Conservation (phyloP, 2,888 invertebrate species). For the Barypeithes pellucidus region DNA sequence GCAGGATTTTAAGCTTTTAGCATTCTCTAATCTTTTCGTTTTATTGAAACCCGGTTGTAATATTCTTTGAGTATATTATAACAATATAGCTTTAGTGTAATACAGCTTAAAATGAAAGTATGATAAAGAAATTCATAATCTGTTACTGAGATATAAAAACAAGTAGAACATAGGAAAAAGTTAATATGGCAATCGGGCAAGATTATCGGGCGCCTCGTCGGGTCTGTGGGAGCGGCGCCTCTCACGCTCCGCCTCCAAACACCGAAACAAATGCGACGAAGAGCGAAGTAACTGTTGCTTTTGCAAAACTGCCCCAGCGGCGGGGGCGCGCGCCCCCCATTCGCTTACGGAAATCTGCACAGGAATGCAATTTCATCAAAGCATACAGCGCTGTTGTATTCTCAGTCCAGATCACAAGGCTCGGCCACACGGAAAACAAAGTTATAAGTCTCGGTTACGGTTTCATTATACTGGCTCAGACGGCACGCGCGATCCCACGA, state of each 20-base stretch:
- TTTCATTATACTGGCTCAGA: slow-evolving; percentile 68
- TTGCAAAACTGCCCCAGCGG: slow-evolving; percentile 64
- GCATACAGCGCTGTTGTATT: slow-evolving; percentile 67
- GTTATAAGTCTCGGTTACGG: slow-evolving; percentile 71
- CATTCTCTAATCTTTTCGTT: too few relatives aligned
- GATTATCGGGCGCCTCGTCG: slow-evolving; percentile 58
- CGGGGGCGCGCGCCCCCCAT: slow-evolving; percentile 45
- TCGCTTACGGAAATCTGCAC: slow-evolving; percentile 72
- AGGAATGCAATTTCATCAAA: slow-evolving; percentile 72
- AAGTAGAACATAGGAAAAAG: slow-evolving; percentile 30
- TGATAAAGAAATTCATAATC: not conserved
- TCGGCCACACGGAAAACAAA: slow-evolving; percentile 71
- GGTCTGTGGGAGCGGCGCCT: slow-evolving; percentile 68
- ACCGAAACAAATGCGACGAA: slow-evolving; percentile 69
- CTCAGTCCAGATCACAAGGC: slow-evolving; percentile 69
- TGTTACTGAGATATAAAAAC: slow-evolving; percentile 9
- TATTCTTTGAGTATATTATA: too few relatives aligned
- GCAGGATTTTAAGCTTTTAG: too few relatives aligned
- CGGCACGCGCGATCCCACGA: slow-evolving; percentile 56
- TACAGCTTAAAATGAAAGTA: not conserved
- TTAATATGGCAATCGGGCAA: slow-evolving; percentile 50
- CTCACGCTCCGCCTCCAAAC: slow-evolving; percentile 68
- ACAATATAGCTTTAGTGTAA: not conserved
- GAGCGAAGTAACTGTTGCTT: slow-evolving; percentile 70
- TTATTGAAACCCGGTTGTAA: too few relatives aligned